Conservation (phyloP, 35 echinoderm and acorn worm genomes). For the Anneissia japonica region DNA sequence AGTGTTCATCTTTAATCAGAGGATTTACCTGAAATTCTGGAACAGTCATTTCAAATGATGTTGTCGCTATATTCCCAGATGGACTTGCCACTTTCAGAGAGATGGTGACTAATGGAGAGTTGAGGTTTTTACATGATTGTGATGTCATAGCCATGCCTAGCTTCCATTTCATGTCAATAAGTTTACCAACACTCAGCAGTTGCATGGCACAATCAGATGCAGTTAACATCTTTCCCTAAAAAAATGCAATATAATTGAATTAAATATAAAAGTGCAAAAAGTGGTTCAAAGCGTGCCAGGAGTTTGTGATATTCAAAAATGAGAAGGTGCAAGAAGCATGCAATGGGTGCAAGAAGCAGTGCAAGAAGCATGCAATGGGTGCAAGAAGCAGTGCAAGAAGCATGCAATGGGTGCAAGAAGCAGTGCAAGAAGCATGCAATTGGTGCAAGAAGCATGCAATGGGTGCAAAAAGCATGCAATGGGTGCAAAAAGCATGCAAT, state of each 20-base stretch:
- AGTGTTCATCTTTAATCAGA: not conserved
- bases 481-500: no score
- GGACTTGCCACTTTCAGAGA: conserved; percentile 57
- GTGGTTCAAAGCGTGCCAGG: no score
- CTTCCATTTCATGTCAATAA: conserved; percentile 92
- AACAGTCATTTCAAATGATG: conserved; percentile 86
- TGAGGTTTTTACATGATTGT: conserved; percentile 64
- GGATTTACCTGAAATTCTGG: conserved; percentile 81
- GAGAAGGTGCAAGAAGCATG: not conserved
- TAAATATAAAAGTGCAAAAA: no score
- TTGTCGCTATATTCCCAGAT: conserved; percentile 47
- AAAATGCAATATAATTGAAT: no score
- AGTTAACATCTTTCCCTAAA: conserved; percentile 33
- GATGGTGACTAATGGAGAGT: conserved; percentile 70
- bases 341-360: no score
- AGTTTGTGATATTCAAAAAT: no score
- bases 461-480: no score
- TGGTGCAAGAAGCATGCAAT: no score
- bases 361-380: not conserved
- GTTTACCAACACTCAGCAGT: conserved; percentile 61
- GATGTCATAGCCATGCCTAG: conserved; percentile 81
- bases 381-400: not conserved
- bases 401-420: no score
- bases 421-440: not conserved
- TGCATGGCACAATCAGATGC: conserved; percentile 25